Conservation (phyloP, 2,888 invertebrate species). For the Cotesia congregata region DNA sequence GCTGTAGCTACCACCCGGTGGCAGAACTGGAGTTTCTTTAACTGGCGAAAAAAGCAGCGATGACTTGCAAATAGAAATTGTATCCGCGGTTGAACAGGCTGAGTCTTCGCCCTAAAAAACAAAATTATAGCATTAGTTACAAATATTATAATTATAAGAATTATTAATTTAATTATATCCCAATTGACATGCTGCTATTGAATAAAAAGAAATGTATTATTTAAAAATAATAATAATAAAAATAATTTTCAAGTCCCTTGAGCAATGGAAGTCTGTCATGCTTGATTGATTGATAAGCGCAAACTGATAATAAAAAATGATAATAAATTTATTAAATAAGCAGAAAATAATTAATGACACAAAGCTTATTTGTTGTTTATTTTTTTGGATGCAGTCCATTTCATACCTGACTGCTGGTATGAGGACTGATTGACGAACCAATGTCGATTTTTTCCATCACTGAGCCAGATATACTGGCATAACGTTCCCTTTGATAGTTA, state of each 20-base stretch:
- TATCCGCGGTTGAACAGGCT: conserved; percentile 79
- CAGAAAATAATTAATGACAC: conserved; percentile 36
- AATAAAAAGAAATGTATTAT: conserved; percentile 1
- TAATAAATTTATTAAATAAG: conserved; percentile 6
- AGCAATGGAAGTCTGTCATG: conserved; percentile 7
- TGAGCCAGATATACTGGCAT: conserved; percentile 85
- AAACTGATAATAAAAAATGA: not conserved
- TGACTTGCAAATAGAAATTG: conserved; percentile 93
- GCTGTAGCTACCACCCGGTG: conserved; percentile 83
- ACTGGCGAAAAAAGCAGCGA: conserved; percentile 92
- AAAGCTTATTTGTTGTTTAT: conserved; percentile 3
- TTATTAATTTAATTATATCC: conserved; percentile 23
- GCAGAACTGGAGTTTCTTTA: conserved; percentile 81
- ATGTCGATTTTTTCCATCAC: conserved; percentile 85
- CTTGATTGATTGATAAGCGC: not conserved
- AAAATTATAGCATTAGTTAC: conserved; percentile 32
- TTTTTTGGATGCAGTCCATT: conserved; percentile 42
- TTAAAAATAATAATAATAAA: not conserved
- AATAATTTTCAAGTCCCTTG: not conserved
- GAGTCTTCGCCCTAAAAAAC: conserved; percentile 79
- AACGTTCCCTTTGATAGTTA: conserved; percentile 85
- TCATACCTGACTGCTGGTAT: conserved; percentile 81
- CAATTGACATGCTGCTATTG: conserved; percentile 37
- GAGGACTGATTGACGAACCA: conserved; percentile 82
- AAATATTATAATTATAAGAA: conserved; percentile 18